Base-by-base conservation (phyloP, 2,888 invertebrate genomes). In the Hoplodrina blanda region DNA sequence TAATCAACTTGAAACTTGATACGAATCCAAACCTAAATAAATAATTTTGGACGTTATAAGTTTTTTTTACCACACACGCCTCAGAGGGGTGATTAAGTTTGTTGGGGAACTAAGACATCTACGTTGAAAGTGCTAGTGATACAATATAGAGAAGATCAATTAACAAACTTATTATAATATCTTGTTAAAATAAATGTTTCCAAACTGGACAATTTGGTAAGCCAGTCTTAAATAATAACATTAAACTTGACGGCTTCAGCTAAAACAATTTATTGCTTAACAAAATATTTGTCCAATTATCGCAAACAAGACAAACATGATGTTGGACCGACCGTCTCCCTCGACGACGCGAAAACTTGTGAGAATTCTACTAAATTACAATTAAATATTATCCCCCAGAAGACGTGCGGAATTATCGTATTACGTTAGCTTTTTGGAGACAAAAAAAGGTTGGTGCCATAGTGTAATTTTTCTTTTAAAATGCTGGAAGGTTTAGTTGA, bases 231-330 rank as follows among this genome's bases (percentile, higher is more conserved):
- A 64, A 69, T 66, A 67, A 75, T 57, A 54, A 13, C 17, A 55
- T 69, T 64, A 62, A 60, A 59, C 69, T 56, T 55, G 64, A 65
- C 52, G 68, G 59, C 55, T 76, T 80, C 50, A 63, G 50, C 63
- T 56, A 37, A 50, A 73, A 68, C 60, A 62, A 74, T 80, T 67
- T 65, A 81, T 69, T 69, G 59, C 54, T 69, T 68, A 71, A 64
- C 69, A 78, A 75, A 81, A 84, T 81, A 74, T 86, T 85, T 81
- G 78, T 76, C 71, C 67, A 79, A 80, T 74, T 72, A 82, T 76
- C 74, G 72, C 72, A 69, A 81, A 80, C 78, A 80, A 72, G 49
- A 60, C 55, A 67, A 76, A 82, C 65, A 80, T 55, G 52, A 41
- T 60, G 62, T 19, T 30, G 2, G 30, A 17, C 25, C 49, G 25